Conservation (phyloP, 1,140 invertebrate species). For the Gerris buenoi region DNA sequence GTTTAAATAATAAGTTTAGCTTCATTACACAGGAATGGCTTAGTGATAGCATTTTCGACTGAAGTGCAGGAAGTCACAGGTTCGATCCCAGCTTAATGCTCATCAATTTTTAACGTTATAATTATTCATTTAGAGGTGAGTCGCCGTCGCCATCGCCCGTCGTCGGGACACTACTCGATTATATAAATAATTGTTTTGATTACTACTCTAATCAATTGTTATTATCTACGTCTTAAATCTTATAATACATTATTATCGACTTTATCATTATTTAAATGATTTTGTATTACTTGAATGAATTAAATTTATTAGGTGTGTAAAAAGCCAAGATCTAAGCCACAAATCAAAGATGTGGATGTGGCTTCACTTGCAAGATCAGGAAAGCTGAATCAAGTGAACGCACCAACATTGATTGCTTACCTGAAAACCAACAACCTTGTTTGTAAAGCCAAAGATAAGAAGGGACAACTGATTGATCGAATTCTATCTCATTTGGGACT, state of each 20-base stretch:
- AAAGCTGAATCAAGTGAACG: not conserved
- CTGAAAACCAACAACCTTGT: not conserved
- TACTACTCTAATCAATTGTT: not conserved
- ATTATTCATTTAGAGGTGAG: too few species aligned
- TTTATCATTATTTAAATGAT: not conserved
- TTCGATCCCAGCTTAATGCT: too few species aligned
- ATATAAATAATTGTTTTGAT: not conserved
- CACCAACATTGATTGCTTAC: not conserved
- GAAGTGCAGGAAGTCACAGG: too few species aligned
- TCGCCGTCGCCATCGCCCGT: not conserved
- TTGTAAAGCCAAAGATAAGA: not conserved
- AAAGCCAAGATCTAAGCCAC: not conserved
- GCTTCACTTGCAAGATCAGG: not conserved
- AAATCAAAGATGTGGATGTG: not conserved
- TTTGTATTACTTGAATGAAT: not conserved
- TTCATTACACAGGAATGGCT: too few species aligned
- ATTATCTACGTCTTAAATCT: not conserved
- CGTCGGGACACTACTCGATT: not conserved
- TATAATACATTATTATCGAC: not conserved
- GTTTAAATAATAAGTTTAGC: too few species aligned
- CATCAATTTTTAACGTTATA: too few species aligned
- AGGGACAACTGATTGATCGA: not conserved
- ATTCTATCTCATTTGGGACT: not conserved
- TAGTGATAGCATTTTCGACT: too few species aligned
- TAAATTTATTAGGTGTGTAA: not conserved